phyloP scores from a whole-genome alignment of 2,888 invertebrate genomes.

The Drosophila helvetica region DNA sequence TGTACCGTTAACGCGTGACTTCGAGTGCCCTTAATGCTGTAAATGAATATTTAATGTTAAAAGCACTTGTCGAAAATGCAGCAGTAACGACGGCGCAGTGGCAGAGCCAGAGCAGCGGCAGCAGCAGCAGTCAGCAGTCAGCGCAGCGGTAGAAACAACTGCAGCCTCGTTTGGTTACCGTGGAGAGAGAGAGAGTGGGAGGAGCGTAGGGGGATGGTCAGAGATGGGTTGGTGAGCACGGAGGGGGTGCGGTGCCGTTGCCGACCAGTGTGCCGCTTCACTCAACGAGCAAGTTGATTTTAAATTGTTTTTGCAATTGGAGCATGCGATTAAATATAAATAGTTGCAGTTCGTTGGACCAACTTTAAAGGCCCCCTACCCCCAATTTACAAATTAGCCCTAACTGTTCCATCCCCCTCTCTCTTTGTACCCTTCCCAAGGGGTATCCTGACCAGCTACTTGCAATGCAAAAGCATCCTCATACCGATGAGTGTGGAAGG shows the following conservation, averaged over 20 bases:
- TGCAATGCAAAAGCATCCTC: too few species aligned
- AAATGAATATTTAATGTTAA: conserved; percentile 81
- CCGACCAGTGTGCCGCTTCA: conserved; percentile 62
- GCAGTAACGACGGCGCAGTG: conserved; percentile 44
- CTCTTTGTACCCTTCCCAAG: not conserved
- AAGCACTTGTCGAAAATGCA: conserved; percentile 80
- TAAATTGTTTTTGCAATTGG: conserved; percentile 80
- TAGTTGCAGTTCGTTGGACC: conserved; percentile 63
- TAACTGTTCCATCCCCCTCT: conserved; percentile 40
- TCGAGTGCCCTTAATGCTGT: conserved; percentile 80
- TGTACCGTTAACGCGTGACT: conserved; percentile 76
- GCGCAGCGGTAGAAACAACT: conserved; percentile 28
- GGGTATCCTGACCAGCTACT: conserved; percentile 30
- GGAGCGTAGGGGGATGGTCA: conserved; percentile 2
- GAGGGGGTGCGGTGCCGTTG: not conserved
- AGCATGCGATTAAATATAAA: conserved; percentile 78
- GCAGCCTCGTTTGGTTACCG: conserved; percentile 56
- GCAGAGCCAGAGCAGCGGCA: conserved; percentile 14
- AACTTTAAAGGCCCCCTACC: conserved; percentile 52
- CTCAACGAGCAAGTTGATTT: conserved; percentile 79
- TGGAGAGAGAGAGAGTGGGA: not conserved
- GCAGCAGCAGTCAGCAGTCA: conserved; percentile 17
- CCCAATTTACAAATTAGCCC: conserved; percentile 66
- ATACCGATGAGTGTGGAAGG: not conserved
- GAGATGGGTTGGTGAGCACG: conserved; percentile 7